Base-by-base conservation (phyloP, 2,113 vertebrate species). In the Struthidea cinerea region DNA sequence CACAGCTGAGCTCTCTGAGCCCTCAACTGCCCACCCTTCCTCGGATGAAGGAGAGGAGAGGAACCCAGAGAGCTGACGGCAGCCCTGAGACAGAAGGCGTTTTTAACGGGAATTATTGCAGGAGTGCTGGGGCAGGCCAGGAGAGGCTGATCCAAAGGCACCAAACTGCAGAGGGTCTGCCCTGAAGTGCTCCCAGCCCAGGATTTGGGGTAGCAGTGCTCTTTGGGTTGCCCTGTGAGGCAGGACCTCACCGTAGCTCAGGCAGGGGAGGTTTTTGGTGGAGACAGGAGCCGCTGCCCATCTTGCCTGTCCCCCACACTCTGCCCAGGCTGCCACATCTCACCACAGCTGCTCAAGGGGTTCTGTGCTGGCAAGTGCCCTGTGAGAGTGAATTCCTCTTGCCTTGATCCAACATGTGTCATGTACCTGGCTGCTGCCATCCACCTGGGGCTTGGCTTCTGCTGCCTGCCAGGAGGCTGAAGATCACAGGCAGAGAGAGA, bases 11-110 rank as follows among this genome's bases (percentile, higher is more conserved):
- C 49, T 19, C 41, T 2, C n/a, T 2, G 33, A 37, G 56, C 56
- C 67, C 46, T 4, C 44, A 5, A 1, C 18, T 60, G 16, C 26
- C 39, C 52, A 8, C 6, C 50, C 65, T 11, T 30, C 16, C 33
- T 11, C 6, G 61, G 23, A 1, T 0, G 3, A 19, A 22, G 17
- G 20, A 23, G 17, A 37, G 32, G 30, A 59, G 30, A 50, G 24
- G 39, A 73, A 2, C 23, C 2, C 53, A 8, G 30, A 15, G 74
- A 11, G 26, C 10, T 47, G 60, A 30, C 13, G 4, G 87, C 80
- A 90, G 78, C 64, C 44, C 87, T 30, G 39, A 27, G 37, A 13
- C 26, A 50, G 28, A 37, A 28, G 3, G 2, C 10, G 27, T 8
- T 78, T 63, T 18, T 11, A 28, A 6, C 32, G 16, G 7, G 26